Base-by-base conservation (phyloP, 1,140 invertebrate genomes). In the Leptinotarsa defecta region DNA sequence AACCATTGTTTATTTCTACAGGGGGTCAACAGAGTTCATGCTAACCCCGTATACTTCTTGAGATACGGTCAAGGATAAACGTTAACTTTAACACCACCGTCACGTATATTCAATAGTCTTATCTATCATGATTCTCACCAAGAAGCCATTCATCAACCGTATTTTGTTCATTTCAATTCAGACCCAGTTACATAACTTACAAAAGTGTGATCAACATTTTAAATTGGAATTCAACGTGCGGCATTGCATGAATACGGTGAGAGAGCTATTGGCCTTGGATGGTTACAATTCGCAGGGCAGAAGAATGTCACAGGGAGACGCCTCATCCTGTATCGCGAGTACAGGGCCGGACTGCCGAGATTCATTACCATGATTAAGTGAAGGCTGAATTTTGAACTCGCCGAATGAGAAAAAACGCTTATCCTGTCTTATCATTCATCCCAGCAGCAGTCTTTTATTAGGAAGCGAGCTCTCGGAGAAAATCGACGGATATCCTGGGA, bases 241-340 rank as follows among this genome's bases (percentile, higher is more conserved):
- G 52, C 52, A 57, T 19, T 15, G n/a, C 52, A 57, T 57, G 52
- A 17, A 57, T 43, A 43, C 34, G 34, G 52, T 57, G 52, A 57
- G 8, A 57, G 15, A 57, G 52, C 13, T 57, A 57, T 57, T 57
- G 52, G 17, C 52, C 52, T 57, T 57, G 52, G 52, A 57, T 57
- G 52, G 52, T 15, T 15, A 57, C 52, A 57, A 57, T 57, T 57
- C 52, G 52, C 52, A 57, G 52, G 52, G 52, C 15, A 57, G 15
- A 57, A 57, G 52, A 57, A 57, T 57, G 52, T 57, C 52, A 57
- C n/a, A 19, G 52, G 52, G n/a, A 57, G 52, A 57, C 52, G 52
- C 52, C 52, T 57, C 52, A 57, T 57, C 52, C 52, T 57, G 52
- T 57, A 57, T 57, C 2, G 52, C 15, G n/a, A 19, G 52, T 19